Percentiles rank a stretch among this genome's conserved stretches.
Conservation (phyloP, 2,888 invertebrate genomes). For the Macrophya annulata region DNA sequence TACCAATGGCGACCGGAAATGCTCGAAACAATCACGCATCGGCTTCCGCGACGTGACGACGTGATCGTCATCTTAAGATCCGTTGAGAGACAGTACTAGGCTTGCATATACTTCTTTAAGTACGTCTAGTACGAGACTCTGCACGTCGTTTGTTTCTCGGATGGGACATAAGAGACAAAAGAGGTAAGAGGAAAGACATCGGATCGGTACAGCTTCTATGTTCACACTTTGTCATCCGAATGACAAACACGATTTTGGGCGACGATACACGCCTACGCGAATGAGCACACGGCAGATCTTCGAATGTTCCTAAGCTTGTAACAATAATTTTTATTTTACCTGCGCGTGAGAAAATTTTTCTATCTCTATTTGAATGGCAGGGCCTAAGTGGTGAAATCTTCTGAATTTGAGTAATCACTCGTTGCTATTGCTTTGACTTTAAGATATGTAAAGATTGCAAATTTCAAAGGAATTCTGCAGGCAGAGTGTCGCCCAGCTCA, state of each 20-base stretch:
- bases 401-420: slow-evolving; percentile 19
- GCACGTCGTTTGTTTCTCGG: slow-evolving; percentile 36
- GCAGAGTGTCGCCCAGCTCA: not conserved
- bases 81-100: slow-evolving; percentile 32
- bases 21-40: slow-evolving; percentile 70
- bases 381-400: slow-evolving; percentile 17
- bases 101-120: slow-evolving; percentile 28
- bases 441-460: slow-evolving; percentile 13
- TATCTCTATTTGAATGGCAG: not conserved
- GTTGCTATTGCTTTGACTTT: not conserved
- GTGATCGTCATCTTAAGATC: slow-evolving; percentile 65
- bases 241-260: slow-evolving; percentile 66
- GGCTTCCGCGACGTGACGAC: slow-evolving; percentile 64
- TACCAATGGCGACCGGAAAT: slow-evolving; percentile 65
- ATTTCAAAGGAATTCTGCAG: slow-evolving; percentile 9
- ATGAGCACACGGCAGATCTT: slow-evolving; percentile 50
- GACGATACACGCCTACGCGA: slow-evolving; percentile 60
- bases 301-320: slow-evolving; percentile 55
- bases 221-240: slow-evolving; percentile 66
- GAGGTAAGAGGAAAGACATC: slow-evolving; percentile 37
- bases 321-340: slow-evolving; percentile 15
- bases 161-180: slow-evolving; percentile 25
- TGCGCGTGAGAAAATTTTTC: slow-evolving; percentile 17
- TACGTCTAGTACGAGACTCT: slow-evolving; percentile 33
- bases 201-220: slow-evolving; percentile 36